Evolutionary conservation across 2,113 vertebrate genomes (phyloP).

Genomic region (Corythaeola cristata): DNA sequence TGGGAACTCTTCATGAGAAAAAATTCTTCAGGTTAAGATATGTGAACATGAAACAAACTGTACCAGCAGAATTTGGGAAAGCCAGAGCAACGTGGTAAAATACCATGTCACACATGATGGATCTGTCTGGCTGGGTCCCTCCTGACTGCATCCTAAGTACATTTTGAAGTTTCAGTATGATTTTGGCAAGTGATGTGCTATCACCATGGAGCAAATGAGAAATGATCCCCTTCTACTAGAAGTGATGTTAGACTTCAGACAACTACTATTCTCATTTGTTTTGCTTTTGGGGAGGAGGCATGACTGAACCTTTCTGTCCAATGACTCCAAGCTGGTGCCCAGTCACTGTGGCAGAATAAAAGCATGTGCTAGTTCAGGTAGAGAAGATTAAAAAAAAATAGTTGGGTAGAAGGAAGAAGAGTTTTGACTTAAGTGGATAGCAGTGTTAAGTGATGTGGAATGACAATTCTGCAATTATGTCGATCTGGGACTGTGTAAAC

Average conservation of each 20-base stretch:
- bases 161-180: background rate
- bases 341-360: background rate
- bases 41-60: background rate
- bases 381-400: background rate
- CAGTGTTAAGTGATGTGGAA: background rate
- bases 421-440: background rate
- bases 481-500: background rate
- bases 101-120: rapidly evolving
- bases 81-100: background rate
- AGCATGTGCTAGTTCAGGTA: background rate
- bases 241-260: background rate
- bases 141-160: background rate
- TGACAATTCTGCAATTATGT: background rate
- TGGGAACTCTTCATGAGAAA: background rate
- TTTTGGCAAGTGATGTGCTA: background rate
- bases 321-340: background rate
- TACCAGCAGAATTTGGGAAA: background rate
- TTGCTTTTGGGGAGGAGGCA: background rate
- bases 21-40: background rate
- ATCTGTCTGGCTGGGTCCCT: background rate
- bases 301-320: background rate
- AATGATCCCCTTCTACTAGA: background rate
- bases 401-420: background rate
- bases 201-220: background rate
- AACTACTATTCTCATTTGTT: background rate